Evolutionary conservation across 2,888 invertebrate species (phyloP), one percentile per base, ranked within the genome.

Genomic region (Tineola bisselliella): DNA sequence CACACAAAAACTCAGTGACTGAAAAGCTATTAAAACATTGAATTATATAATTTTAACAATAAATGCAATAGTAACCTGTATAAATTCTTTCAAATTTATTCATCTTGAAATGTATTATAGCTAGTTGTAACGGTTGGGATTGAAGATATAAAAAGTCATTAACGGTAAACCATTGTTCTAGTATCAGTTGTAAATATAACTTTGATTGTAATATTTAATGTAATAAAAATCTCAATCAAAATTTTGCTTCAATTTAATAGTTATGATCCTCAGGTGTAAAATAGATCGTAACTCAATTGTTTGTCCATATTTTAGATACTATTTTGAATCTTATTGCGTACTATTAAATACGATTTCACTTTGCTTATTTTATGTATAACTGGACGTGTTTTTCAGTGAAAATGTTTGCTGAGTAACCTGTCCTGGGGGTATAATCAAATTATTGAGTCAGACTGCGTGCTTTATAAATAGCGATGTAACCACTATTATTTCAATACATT

Each of bases 391-490:
- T n/a, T 3, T 10, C 8, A 48, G 48, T 54, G 17, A 5, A 58
- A 58, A 58, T 58, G 33, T 58, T 58, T 31, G 15, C 17, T 58
- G 12, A 58, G 58, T 2, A 33, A 58, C 15, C 58, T 33, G 58
- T 58, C 58, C 58, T 58, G 17, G 3, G 58, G 58, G 58, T 58
- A 58, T 58, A 58, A 58, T 58, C 58, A 58, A 58, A 58, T 15
- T 1, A 33, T 58, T 58, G 33, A 33, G 13, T 33, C 33, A 4
- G 25, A 6, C 25, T 4, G 25, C 6, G 25, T 25, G 25, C 25
- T 25, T 25, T 58, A 33, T 17, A 58, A 58, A 58, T 58, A 58
- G 33, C 33, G 58, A 33, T 33, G 33, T 58, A 33, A 2, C 54
- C 54, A 25, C 4, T 5, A 54, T 54, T 54, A 12, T 25, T 54